phyloP scores from a whole-genome alignment of 2,888 invertebrate species.

The Schizotus pectinicornis region DNA sequence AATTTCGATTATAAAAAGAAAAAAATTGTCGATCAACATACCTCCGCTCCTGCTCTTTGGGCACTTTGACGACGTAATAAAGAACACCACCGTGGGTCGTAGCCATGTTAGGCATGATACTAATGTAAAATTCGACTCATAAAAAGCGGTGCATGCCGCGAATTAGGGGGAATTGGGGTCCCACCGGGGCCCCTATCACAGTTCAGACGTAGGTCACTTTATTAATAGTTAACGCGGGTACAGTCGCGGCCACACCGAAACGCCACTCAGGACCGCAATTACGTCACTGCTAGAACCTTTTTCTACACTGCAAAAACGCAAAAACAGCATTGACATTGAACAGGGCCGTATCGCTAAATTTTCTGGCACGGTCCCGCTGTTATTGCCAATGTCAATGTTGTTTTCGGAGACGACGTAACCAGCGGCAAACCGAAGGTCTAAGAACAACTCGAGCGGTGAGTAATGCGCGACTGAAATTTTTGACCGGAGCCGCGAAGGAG shows the following conservation, averaged over 20 bases:
- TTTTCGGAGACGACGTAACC: no score
- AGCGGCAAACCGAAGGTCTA: no score
- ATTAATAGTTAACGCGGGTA: constrained; percentile 9
- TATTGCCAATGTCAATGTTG: no score
- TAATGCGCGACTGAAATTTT: constrained; percentile 7
- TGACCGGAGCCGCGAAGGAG: constrained; percentile 1
- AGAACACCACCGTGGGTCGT: constrained; percentile 71
- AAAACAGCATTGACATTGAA: no score
- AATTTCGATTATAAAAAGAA: not conserved
- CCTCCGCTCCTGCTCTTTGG: constrained; percentile 58
- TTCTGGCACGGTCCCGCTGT: no score
- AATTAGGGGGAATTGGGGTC: constrained; percentile 17
- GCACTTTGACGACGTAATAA: constrained; percentile 73
- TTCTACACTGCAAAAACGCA: no score
- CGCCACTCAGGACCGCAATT: not conserved
- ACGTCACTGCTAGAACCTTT: no score
- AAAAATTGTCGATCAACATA: constrained; percentile 39
- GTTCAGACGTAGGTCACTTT: constrained; percentile 26
- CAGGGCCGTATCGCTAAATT: no score
- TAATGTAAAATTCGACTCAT: not conserved
- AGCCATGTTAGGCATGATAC: constrained; percentile 59
- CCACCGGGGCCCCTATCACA: constrained; percentile 20
- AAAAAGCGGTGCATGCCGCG: constrained; percentile 10
- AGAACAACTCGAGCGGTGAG: not conserved
- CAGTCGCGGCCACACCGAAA: constrained; percentile 11